phyloP scores from a whole-genome alignment of 2,797 vertebrate species.

The Cossypha polioptera region DNA sequence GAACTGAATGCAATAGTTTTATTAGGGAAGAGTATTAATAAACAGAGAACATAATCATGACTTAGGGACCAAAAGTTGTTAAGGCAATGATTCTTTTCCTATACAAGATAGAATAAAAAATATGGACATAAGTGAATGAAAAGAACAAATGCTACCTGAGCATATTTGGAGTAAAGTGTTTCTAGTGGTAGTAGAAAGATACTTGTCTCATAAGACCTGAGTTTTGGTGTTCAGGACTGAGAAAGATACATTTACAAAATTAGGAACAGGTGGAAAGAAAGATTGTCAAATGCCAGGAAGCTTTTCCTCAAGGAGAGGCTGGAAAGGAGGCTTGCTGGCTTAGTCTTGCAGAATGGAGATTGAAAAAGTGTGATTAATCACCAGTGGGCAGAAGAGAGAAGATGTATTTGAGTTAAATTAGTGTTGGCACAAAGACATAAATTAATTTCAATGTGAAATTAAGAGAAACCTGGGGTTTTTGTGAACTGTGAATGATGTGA shows the following conservation, averaged over 20 bases:
- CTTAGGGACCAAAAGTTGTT: neutral
- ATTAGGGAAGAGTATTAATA: neutral
- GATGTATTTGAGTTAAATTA: neutral
- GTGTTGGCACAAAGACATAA: neutral
- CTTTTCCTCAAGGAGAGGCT: neutral
- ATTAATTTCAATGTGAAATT: slow-evolving; percentile 2
- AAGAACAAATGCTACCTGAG: neutral
- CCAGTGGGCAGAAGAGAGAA: neutral
- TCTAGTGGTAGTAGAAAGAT: neutral
- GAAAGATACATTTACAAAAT: neutral
- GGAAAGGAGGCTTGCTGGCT: neutral
- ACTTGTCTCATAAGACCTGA: neutral
- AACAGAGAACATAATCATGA: neutral
- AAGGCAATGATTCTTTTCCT: neutral
- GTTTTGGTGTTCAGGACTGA: neutral
- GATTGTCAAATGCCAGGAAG: neutral
- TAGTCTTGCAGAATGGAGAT: neutral
- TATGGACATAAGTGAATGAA: neutral
- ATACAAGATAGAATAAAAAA: neutral
- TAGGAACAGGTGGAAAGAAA: neutral
- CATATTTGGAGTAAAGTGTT: neutral
- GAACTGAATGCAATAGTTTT: neutral
- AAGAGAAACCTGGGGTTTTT: neutral
- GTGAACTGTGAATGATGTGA: neutral
- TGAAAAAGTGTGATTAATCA: neutral